Conservation (phyloP, 1,140 invertebrate species). For the Geopemphigus sp. region DNA sequence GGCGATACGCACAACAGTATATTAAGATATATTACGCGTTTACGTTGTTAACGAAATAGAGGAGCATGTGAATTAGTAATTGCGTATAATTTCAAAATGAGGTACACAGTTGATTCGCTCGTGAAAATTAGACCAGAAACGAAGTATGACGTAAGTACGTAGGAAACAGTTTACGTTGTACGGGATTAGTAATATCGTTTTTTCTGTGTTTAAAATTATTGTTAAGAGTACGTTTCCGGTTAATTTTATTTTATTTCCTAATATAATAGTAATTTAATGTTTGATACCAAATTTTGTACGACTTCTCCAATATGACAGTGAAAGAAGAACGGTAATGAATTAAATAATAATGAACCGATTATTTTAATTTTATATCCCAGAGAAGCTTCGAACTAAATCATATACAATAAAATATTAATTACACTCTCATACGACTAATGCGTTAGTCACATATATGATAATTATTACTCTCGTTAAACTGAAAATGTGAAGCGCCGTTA, state of each 20-base stretch:
- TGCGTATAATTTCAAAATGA: too few relatives aligned
- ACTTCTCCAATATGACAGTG: constrained; percentile 22
- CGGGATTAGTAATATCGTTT: too few relatives aligned
- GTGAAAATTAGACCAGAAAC: too few relatives aligned
- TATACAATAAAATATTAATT: background rate
- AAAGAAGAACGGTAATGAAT: background rate
- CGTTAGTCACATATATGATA: background rate
- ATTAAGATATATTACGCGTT: too few relatives aligned
- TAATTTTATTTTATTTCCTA: background rate
- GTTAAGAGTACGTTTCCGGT: too few relatives aligned
- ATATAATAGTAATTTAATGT: background rate
- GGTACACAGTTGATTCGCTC: too few relatives aligned
- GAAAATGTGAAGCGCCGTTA: background rate
- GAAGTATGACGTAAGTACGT: too few relatives aligned
- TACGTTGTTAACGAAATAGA: too few relatives aligned
- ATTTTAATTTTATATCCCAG: constrained; percentile 2
- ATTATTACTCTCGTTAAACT: background rate
- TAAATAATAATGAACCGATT: background rate
- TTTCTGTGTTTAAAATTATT: too few relatives aligned
- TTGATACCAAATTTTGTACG: background rate
- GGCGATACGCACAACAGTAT: too few relatives aligned
- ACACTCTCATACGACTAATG: background rate
- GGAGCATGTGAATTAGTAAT: too few relatives aligned
- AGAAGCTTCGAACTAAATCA: background rate
- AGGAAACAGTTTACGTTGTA: too few relatives aligned